Base-by-base conservation (phyloP, 2,113 vertebrate species). In the Oophaga pumilio region DNA sequence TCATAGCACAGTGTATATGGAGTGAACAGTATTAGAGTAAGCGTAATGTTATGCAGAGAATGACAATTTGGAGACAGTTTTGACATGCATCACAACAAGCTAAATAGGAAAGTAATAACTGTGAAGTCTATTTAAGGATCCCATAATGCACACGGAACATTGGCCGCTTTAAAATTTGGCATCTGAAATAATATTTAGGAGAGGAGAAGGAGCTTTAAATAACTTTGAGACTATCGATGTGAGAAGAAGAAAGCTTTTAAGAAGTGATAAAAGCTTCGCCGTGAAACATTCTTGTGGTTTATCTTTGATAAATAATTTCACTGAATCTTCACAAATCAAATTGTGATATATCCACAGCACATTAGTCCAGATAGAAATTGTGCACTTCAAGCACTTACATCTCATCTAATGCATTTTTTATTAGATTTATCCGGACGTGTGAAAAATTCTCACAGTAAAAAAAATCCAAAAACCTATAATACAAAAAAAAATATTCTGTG, bases 251-350 rank as follows among this genome's bases (percentile, higher is more conserved):
- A 88, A 83, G 80, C 79, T 83, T 83, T 88, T 83, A 88, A 83
- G 78, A 82, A 81, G 78, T 73, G 78, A 87, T 87, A 87, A 82
- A 87, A 74, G 71, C 80, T 43, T 66, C 5, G 56, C 56, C 77
- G 20, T 59, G 43, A 82, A 82, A 82, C 60, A 66, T 68, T 82
- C 62, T 82, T 22, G 50, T 28, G 56, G 66, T 62, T 87, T 82
- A 62, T 82, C n/a, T 82, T 87, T 82, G 79, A 87, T 82, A 87
- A 87, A 87, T 87, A 74, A 87, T 87, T 81, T 87, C 20, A 17
- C 53, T 74, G 86, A 69, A 82, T 87, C 78, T 87, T 87, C 85
- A 71, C 85, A 87, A 87, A 87, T 87, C 86, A 87, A 73, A 87
- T 74, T 82, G 86, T 62, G 66, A 76, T 60, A 82, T 76, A 87